Base-by-base conservation (phyloP, 2,797 vertebrate species). In the Paguma larvata region DNA sequence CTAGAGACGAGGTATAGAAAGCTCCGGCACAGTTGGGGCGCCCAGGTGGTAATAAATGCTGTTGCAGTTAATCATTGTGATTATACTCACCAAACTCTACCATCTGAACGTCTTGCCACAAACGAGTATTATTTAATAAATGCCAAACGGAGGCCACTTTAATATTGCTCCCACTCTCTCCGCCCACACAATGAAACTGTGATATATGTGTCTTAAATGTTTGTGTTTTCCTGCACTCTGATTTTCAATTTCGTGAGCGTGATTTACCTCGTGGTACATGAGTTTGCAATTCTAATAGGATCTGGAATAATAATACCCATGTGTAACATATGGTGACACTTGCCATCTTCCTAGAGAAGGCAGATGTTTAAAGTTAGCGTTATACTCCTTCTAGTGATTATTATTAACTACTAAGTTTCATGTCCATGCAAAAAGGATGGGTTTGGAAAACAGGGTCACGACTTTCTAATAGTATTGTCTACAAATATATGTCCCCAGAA, bases 321-420 rank as follows among this genome's bases (percentile, higher is more conserved):
- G 14, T 70, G 90, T 30, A 70, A n/a, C 86, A n/a, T 53, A 38
- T 72, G 94, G 78, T 83, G 82, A 91, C 78, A 85, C 89, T 95
- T 85, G 25, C 70, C 86, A 72, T 94, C 59, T 70, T 91, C 44
- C 51, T 91, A 48, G 27, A 46, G 77, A 82, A 94, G 51, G 23
- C 91, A 86, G 79, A 93, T 93, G 79, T 94, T 93, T 53, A 86
- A 56, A 77, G 75, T 79, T 41, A 95, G 56, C 48, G 59, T 73
- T 68, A 3, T 56, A 72, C 78, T 70, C 79, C 38, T 83, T 73
- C 53, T 84, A 48, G 62, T 72, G 25, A 51, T 92, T 65, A 44
- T 88, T 73, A 87, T 86, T 80, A 84, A 80, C 67, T 70, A 21
- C 51, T 70, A 88, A 68, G 18, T 72, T 72, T 80, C 72, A 83